phyloP scores from a whole-genome alignment of 2,888 invertebrate genomes.

The Zygaena filipendulae region DNA sequence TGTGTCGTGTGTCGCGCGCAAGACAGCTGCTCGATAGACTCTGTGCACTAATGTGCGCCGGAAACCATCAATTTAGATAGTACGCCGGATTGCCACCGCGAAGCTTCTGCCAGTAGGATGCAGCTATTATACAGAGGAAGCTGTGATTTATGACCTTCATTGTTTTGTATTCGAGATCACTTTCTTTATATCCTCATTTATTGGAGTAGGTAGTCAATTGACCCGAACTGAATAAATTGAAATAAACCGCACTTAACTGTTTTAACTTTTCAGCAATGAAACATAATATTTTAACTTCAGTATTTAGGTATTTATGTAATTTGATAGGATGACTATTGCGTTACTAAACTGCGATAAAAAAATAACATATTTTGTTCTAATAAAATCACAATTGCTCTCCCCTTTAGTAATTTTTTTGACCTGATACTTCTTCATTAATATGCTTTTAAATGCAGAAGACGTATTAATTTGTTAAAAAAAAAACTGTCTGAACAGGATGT shows the following conservation, averaged over 20 bases:
- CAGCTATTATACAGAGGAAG: constrained; percentile 57
- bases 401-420: too few species aligned
- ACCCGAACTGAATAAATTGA: constrained; percentile 11
- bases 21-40: constrained; percentile 58
- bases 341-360: too few species aligned
- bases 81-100: constrained; percentile 57
- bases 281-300: too few species aligned
- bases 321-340: too few species aligned
- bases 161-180: constrained; percentile 53
- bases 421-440: too few species aligned
- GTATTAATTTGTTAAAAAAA: too few species aligned
- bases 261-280: constrained; percentile 9
- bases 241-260: constrained; percentile 6
- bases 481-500: too few species aligned
- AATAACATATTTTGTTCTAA: too few species aligned
- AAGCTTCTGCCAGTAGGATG: constrained; percentile 56
- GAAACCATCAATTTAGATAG: constrained; percentile 67
- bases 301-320: too few species aligned
- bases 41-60: constrained; percentile 54
- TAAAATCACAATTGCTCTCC: too few species aligned
- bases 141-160: constrained; percentile 63
- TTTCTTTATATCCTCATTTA: constrained; percentile 35
- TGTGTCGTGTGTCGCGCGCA: constrained; percentile 53
- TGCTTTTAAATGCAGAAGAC: too few species aligned
- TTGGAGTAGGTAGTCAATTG: constrained; percentile 14